Conservation (phyloP, 2,888 invertebrate genomes). For the Ennomos quercinarius region DNA sequence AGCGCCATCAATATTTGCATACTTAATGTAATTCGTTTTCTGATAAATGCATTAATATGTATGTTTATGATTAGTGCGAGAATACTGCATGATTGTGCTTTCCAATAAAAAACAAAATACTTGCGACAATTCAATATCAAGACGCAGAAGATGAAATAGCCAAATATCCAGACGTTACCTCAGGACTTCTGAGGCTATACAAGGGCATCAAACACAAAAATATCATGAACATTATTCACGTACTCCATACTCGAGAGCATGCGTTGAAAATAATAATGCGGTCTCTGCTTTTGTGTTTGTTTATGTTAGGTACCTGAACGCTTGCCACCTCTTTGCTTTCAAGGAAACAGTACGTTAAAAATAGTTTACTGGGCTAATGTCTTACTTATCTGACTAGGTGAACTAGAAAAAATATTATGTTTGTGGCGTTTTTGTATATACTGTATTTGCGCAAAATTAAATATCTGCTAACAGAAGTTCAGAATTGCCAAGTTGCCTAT, state of each 20-base stretch:
- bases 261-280: constrained; percentile 45
- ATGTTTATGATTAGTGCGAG: not conserved
- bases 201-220: constrained; percentile 43
- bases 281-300: constrained; percentile 50
- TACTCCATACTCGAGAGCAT: constrained; percentile 38
- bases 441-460: not conserved
- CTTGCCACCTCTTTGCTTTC: constrained; percentile 48
- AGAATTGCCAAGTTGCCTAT: no score
- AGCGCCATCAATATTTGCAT: constrained; percentile 7
- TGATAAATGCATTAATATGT: no score
- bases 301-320: constrained; percentile 54
- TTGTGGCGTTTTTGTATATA: not conserved
- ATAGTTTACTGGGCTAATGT: constrained; percentile 52
- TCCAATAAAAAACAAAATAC: constrained; percentile 25
- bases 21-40: constrained; percentile 4
- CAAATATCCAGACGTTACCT: constrained; percentile 36
- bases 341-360: constrained; percentile 52
- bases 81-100: constrained; percentile 1
- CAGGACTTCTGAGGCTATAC: constrained; percentile 36
- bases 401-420: constrained; percentile 1
- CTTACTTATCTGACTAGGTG: constrained; percentile 46
- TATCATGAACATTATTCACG: constrained; percentile 33
- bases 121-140: constrained; percentile 22
- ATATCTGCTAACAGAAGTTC: no score
- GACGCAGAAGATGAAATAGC: constrained; percentile 15